A percentile compares a stretch with the other conserved stretches of the same genome.
Evolutionary conservation across 2,797 vertebrate species (phyloP).

Genomic region (Coracias cyanogaster): DNA sequence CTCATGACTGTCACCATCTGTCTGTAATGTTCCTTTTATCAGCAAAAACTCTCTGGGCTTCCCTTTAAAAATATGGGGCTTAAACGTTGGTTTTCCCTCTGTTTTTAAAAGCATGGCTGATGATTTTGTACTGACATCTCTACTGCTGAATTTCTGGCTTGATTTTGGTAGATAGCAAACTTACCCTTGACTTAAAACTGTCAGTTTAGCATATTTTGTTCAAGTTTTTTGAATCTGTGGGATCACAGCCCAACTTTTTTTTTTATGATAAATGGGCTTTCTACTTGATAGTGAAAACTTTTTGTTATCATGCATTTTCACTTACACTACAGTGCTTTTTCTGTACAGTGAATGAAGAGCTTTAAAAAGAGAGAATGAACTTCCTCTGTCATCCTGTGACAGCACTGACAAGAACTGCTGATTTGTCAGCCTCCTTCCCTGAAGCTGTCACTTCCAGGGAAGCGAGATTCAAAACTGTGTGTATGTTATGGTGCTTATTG

Average conservation of each 20-base stretch:
- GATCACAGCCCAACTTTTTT: background rate
- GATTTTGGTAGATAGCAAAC: background rate
- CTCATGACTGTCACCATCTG: background rate
- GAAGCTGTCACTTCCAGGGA: background rate
- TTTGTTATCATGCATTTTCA: background rate
- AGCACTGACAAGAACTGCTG: background rate
- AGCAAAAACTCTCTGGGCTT: fast-evolving
- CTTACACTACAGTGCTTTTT: background rate
- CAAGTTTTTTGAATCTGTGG: fast-evolving
- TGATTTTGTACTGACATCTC: background rate
- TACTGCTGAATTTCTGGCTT: background rate
- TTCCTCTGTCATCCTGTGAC: background rate
- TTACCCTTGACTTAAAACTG: background rate
- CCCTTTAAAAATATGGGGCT: fast-evolving
- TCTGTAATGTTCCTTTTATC: background rate
- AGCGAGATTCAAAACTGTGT: background rate
- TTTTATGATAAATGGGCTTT: background rate
- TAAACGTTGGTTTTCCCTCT: fast-evolving
- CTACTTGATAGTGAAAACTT: background rate
- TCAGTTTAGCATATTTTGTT: background rate
- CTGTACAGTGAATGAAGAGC: background rate
- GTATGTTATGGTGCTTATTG: fast-evolving
- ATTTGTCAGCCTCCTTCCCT: background rate
- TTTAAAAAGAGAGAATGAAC: background rate
- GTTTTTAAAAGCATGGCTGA: background rate